phyloP scores from a whole-genome alignment of 2,888 invertebrate genomes.

The Podotricha telesiphe region DNA sequence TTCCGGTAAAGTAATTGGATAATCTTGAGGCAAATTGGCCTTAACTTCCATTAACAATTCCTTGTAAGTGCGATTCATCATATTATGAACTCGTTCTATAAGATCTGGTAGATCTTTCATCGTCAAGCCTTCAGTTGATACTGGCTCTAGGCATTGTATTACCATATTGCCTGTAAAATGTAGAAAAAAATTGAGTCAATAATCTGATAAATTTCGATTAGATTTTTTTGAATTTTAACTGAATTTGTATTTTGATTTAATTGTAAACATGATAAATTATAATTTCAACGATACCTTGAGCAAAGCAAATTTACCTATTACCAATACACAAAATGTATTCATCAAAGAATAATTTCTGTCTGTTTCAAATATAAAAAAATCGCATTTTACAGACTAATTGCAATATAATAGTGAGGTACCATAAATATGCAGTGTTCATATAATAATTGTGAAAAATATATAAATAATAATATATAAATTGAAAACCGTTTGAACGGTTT shows the following conservation, averaged over 20 bases:
- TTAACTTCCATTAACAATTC: conserved; percentile 78
- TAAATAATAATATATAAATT: too few relatives aligned
- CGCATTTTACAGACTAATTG: neutral
- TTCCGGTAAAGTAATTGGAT: conserved; percentile 62
- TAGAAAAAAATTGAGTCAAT: too few relatives aligned
- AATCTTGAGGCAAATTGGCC: conserved; percentile 70
- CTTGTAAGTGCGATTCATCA: conserved; percentile 78
- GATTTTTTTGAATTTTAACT: too few relatives aligned
- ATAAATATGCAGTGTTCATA: neutral
- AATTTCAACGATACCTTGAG: neutral
- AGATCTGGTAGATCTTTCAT: conserved; percentile 79
- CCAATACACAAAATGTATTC: neutral
- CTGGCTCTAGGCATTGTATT: conserved; percentile 80
- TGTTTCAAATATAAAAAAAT: too few relatives aligned
- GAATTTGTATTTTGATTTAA: too few relatives aligned
- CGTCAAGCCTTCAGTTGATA: conserved; percentile 76
- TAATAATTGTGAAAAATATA: neutral
- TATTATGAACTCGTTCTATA: conserved; percentile 69
- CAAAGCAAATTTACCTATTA: neutral
- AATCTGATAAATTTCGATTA: too few relatives aligned
- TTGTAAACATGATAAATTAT: neutral
- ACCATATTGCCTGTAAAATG: conserved; percentile 77
- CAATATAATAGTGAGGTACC: neutral
- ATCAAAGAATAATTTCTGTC: neutral
- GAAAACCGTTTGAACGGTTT: too few relatives aligned